A percentile compares a stretch with the other conserved stretches of the same genome.
Conservation (phyloP, 2,888 invertebrate species). For the Seira sanloemensis region DNA sequence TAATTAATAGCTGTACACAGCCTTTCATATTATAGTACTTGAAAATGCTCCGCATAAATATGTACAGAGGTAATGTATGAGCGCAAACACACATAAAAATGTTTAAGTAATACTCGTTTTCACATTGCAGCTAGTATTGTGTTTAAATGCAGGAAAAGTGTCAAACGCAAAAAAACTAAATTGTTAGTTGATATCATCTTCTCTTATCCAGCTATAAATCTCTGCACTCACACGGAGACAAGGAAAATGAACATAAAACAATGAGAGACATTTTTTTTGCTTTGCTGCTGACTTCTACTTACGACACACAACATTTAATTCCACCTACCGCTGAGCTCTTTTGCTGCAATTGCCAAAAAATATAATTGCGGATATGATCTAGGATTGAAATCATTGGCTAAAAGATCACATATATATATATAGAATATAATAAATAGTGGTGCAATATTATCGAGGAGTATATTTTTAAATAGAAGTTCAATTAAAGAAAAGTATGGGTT, state of each 20-base stretch:
- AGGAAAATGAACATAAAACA: conserved; percentile 8
- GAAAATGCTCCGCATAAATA: background rate
- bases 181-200: background rate
- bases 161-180: background rate
- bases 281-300: conserved; percentile 29
- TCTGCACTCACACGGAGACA: conserved; percentile 23
- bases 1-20: background rate
- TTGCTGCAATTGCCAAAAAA: conserved; percentile 56
- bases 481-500: background rate
- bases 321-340: conserved; percentile 62
- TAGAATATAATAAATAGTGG: conserved; percentile 30
- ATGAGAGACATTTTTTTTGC: conserved; percentile 12
- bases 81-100: background rate
- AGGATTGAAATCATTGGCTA: conserved; percentile 26
- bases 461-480: background rate
- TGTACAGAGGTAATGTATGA: background rate
- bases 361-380: conserved; percentile 41
- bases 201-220: background rate
- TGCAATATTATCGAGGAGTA: conserved; percentile 20
- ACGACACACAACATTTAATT: conserved; percentile 36
- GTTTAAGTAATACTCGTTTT: background rate
- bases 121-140: background rate
- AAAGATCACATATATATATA: conserved; percentile 37
- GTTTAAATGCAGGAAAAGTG: no score
- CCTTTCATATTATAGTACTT: background rate